Evolutionary conservation across 2,113 vertebrate species (phyloP).

Genomic region (Mohoua ochrocephala): DNA sequence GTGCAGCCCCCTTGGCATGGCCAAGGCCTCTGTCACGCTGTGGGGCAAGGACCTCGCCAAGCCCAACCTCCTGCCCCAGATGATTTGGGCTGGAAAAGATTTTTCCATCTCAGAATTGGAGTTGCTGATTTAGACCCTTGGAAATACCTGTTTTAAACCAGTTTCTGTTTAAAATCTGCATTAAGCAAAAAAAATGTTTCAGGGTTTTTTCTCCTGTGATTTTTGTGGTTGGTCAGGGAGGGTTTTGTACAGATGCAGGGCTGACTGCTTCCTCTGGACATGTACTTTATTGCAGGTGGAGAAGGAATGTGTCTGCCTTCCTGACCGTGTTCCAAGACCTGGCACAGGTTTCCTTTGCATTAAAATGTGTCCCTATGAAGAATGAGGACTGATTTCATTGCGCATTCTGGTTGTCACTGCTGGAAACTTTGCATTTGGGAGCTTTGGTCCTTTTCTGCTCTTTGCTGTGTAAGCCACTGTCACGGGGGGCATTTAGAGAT

Average conservation of each 20-base stretch:
- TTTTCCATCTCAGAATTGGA: not conserved
- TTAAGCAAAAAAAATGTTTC: not conserved
- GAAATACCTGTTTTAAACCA: not conserved
- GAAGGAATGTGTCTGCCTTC: not conserved
- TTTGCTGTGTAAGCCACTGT: not conserved
- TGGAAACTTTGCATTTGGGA: not conserved
- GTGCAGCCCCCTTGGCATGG: not conserved
- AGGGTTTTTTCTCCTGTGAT: not conserved
- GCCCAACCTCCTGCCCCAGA: not conserved
- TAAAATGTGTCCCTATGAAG: not conserved
- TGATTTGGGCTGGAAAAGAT: not conserved
- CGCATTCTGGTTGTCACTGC: not conserved
- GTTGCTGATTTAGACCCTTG: not conserved
- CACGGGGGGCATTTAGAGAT: not conserved
- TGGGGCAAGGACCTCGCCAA: accelerated
- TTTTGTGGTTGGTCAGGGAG: not conserved
- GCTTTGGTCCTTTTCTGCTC: not conserved
- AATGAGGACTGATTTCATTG: not conserved
- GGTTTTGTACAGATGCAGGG: not conserved
- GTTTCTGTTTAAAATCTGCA: not conserved
- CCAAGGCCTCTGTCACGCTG: not conserved
- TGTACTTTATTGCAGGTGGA: not conserved
- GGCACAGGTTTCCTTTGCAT: not conserved
- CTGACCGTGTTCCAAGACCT: not conserved
- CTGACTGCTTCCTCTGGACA: not conserved